Evolutionary conservation across 2,888 invertebrate genomes (phyloP), one percentile per base, ranked within the genome.

Genomic region (Epinotia nisella): DNA sequence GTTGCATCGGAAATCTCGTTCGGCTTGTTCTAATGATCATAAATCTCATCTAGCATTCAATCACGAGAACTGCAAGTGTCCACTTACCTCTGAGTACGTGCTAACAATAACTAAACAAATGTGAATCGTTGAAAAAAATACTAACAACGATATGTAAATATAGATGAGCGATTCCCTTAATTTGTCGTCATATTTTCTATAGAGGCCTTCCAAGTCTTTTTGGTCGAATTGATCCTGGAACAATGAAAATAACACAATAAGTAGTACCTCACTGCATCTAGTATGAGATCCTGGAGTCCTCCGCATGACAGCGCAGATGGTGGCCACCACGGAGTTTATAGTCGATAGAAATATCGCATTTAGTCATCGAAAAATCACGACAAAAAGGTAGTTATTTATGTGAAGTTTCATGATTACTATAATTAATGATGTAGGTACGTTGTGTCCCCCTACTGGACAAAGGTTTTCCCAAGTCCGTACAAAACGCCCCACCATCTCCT

Each of bases 91-190:
- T 49, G 77, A 74, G 74, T 87, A 87, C 10, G 95, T 95, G 78
- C 90, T 92, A 70, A 90, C 81, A 64, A 95, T 81, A 75, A 96
- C 93, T 76, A 95, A 84, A 73, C 94, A 81, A 55, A 95, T 94
- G 82, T 97, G 97, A 1, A 93, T 87, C 3, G 95, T 88, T 56
- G 96, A 95, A 67, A 97, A 94, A 51, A 95, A 83, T 70, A 95
- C 90, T 82, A 97, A 95, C 64, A 97, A 91, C 24, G 96, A 92
- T 76, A 97, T 94, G 87, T 96, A 97, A 73, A 97, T 94, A 75
- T 96, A 96, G 76, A 97, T 95, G 78, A 97, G 96, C 67, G 96
- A 96, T 87, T 96, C 95, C 82, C 96, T 96, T 75, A 97, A 91
- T 80, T 97, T 96, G 79, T 96, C 95, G 78, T 96, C 96, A 83